phyloP scores from a whole-genome alignment of 2,888 invertebrate genomes.

The Catocala nupta region DNA sequence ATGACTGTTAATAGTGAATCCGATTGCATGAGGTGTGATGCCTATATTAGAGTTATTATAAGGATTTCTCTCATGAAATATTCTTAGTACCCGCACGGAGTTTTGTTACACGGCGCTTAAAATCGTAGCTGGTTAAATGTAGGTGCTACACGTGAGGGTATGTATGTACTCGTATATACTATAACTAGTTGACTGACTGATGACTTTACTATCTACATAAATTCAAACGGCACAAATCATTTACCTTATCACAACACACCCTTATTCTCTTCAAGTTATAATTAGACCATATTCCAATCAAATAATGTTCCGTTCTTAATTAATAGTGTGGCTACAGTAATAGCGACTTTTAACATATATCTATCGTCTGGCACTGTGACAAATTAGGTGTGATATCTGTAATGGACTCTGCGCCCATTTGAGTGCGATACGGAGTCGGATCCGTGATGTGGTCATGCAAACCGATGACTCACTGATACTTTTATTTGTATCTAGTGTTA shows the following conservation, averaged over 20 bases:
- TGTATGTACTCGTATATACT: too few species aligned
- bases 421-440: constrained; percentile 7
- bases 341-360: constrained; percentile 44
- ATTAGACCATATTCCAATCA: constrained; percentile 19
- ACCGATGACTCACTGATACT: neutral
- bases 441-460: constrained; percentile 3
- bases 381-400: constrained; percentile 52
- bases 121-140: too few species aligned
- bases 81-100: too few species aligned
- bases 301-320: constrained; percentile 28
- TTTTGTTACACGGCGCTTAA: too few species aligned
- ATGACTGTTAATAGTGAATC: too few species aligned
- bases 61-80: too few species aligned
- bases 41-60: too few species aligned
- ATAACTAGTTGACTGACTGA: too few species aligned
- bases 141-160: too few species aligned
- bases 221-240: neutral
- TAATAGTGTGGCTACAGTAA: constrained; percentile 23
- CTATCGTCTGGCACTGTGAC: constrained; percentile 51
- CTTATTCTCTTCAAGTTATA: neutral
- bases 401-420: constrained; percentile 51
- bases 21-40: too few species aligned
- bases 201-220: too few species aligned
- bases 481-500: too few species aligned
- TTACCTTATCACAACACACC: neutral